Evolutionary conservation across 2,797 vertebrate genomes (phyloP), one percentile per base, ranked within the genome.

Genomic region (Hemibagrus guttatus): DNA sequence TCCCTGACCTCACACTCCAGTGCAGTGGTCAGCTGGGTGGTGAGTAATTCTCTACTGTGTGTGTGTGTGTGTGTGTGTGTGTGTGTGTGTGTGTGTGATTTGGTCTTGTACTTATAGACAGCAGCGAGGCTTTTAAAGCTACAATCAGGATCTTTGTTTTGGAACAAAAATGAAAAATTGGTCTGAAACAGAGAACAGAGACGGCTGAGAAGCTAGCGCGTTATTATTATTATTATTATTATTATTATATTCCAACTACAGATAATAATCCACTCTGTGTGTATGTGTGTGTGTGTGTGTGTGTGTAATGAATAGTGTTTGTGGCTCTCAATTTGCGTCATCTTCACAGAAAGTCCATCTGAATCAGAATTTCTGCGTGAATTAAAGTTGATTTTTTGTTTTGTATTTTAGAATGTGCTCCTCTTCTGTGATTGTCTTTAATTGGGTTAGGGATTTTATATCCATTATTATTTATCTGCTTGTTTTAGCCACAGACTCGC

Each of bases 11-110:
- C 95, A 0, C 95, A 97, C 90, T 96, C 96, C 74, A 94, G 94
- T 89, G 93, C 97, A 88, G 94, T 96, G 23, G 95, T 98, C 86
- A 96, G 94, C 92, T 99, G 98, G 98, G 97, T 98, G 98, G 98
- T 99, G 93, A 96, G 97, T 90, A 61, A 14, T 75, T n/a, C 49
- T 46, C 16, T 9, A 11, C 9, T 1, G 23, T 71, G 49, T 42
- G 54, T 71, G 46, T 0, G 56, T 75, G 58, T 49, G 71, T 79
- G 46, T 31, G 14, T 54, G 58, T 39, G 56, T 59, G 54, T 42
- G 78, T 39, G 74, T 28, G 72, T 21, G 35, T 39, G 68, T 39
- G 68, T 71, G 68, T 9, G 12, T 17, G 66, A 13, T 64, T 64
- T 66, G 0, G 0, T 83, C 28, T 4, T 42, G 49, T 84, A 19